These are phyloP conservation scores for Sinocyclocheilus maitianheensis DNA, from an alignment of 2,113 vertebrate species.

Conservation along the genomic window DNA sequence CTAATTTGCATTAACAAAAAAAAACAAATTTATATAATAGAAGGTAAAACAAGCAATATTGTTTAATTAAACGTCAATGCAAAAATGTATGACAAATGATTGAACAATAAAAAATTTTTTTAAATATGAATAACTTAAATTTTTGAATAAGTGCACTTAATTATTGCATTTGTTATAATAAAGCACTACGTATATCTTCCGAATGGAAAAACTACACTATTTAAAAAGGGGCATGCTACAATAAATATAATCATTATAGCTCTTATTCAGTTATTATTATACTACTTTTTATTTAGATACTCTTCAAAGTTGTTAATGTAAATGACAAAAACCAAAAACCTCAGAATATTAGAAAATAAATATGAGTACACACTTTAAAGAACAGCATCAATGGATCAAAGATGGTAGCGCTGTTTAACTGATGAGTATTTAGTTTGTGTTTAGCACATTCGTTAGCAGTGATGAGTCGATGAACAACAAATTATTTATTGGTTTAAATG, in stretches of 20 bases:
- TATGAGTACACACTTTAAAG: neutral
- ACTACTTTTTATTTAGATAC: too few species aligned
- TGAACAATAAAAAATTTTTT: too few species aligned
- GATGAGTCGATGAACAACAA: neutral
- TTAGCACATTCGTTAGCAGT: neutral
- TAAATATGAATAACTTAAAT: too few species aligned
- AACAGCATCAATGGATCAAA: neutral
- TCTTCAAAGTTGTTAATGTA: neutral
- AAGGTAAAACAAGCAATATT: too few species aligned
- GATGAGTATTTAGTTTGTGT: neutral
- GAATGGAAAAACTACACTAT: neutral
- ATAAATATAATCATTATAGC: neutral
- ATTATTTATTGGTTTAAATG: slow-evolving; percentile 36
- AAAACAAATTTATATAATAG: too few species aligned
- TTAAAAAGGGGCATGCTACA: neutral
- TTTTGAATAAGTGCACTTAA: too few species aligned
- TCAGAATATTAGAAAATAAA: neutral
- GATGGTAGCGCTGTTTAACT: neutral
- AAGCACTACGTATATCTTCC: too few species aligned
- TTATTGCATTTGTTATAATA: too few species aligned
- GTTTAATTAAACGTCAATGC: too few species aligned
- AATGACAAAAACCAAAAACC: neutral
- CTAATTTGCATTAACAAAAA: too few species aligned
- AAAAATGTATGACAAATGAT: too few species aligned
- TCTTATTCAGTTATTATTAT: too few species aligned